Evolutionary conservation across 1,140 invertebrate species (phyloP).

Genomic region (Lepidurus couesii): DNA sequence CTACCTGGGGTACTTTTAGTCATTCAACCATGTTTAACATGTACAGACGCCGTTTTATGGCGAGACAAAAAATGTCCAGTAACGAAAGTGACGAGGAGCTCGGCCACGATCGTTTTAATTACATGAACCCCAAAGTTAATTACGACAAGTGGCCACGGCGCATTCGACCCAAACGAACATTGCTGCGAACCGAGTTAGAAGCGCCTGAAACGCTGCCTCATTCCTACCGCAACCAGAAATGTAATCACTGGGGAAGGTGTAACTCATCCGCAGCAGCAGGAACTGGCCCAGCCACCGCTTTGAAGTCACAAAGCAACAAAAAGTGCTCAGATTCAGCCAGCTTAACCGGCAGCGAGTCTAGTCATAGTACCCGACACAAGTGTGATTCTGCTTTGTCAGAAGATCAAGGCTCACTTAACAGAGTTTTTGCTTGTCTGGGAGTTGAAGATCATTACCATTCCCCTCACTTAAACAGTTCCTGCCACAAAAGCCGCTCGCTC

Average conservation of each 20-base stretch:
- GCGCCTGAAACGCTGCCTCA: slow-evolving; percentile 51
- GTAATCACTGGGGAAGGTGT: not conserved
- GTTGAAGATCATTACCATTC: not conserved
- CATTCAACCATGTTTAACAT: slow-evolving; percentile 37
- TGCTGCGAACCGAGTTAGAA: slow-evolving; percentile 53
- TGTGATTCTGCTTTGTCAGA: not conserved
- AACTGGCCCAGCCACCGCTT: not conserved
- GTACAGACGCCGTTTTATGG: slow-evolving; percentile 38
- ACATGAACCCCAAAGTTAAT: slow-evolving; percentile 40
- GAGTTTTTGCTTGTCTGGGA: not conserved
- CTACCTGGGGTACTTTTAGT: not conserved
- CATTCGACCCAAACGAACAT: slow-evolving; percentile 60
- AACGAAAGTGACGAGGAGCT: slow-evolving; percentile 37
- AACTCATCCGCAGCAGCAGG: not conserved
- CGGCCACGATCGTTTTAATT: slow-evolving; percentile 41
- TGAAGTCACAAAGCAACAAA: not conserved
- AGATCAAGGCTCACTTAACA: not conserved
- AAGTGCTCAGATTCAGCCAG: not conserved
- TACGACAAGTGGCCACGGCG: slow-evolving; percentile 49
- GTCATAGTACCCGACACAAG: not conserved
- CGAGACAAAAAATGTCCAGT: slow-evolving; percentile 29
- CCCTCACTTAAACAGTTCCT: not conserved
- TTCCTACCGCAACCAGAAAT: slow-evolving; percentile 4
- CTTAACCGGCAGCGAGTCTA: slow-evolving; percentile 4
- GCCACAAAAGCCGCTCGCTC: slow-evolving; percentile 2